Evolutionary conservation across 2,888 invertebrate species (phyloP).

Genomic region (Metopia argyrocephala): DNA sequence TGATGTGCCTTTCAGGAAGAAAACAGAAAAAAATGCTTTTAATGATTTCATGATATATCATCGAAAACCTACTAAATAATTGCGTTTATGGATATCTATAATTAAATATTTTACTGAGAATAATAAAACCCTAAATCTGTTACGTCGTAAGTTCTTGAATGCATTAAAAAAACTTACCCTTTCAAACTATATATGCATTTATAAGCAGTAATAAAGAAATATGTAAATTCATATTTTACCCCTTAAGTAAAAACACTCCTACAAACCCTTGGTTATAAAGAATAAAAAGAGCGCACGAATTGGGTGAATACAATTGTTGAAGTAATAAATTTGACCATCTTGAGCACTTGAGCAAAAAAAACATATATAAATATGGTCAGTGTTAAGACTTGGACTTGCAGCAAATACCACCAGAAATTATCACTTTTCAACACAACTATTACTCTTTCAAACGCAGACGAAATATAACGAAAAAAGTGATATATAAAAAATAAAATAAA

Average conservation of each 20-base stretch:
- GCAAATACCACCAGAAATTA: conserved; percentile 40
- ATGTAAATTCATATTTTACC: conserved; percentile 45
- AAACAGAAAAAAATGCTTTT: too few species aligned
- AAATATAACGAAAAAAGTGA: neutral
- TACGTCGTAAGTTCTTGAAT: too few species aligned
- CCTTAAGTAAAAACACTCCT: conserved; percentile 21
- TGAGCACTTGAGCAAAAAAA: conserved; percentile 61
- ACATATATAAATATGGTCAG: conserved; percentile 63
- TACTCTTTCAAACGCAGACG: neutral
- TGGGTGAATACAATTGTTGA: too few species aligned
- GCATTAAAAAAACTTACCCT: neutral
- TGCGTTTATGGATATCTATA: too few species aligned
- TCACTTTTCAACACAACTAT: conserved; percentile 54
- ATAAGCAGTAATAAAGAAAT: neutral
- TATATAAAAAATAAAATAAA: too few species aligned
- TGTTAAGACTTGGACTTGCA: conserved; percentile 51
- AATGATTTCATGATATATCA: too few species aligned
- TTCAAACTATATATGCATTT: too few species aligned
- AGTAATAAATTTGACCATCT: neutral
- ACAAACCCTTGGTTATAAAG: conserved; percentile 14
- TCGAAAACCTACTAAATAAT: too few species aligned
- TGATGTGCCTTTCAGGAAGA: too few species aligned
- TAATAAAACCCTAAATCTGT: too few species aligned
- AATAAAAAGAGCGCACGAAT: too few species aligned
- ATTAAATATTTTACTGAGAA: too few species aligned